Evolutionary conservation across 2,888 invertebrate species (phyloP).

Genomic region (Limnephilus marmoratus): DNA sequence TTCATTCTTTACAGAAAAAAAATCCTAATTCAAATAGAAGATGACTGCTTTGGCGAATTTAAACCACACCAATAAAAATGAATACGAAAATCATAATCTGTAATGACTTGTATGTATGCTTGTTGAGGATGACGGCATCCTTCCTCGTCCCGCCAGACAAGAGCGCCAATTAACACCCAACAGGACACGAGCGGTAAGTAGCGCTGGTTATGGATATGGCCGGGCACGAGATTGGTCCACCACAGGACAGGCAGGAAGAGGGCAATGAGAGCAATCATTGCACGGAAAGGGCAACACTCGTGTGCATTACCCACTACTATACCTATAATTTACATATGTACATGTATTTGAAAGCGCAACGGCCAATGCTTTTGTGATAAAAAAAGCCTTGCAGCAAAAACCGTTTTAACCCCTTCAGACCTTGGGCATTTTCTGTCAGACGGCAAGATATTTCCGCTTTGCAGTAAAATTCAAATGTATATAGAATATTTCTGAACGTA

Average conservation of each 20-base stretch:
- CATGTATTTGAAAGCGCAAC: not conserved
- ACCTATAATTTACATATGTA: not conserved
- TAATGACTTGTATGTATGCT: not conserved
- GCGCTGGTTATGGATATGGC: slow-evolving; percentile 31
- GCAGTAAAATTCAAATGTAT: too few species aligned
- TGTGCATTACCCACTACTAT: not conserved
- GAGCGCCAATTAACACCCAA: slow-evolving; percentile 39
- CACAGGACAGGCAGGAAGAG: slow-evolving; percentile 28
- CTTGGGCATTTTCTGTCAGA: too few species aligned
- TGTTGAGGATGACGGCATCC: slow-evolving; percentile 25
- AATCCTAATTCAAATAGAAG: too few species aligned
- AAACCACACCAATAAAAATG: not conserved
- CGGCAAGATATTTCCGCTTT: too few species aligned
- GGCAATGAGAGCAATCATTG: slow-evolving; percentile 45
- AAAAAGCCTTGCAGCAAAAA: not conserved
- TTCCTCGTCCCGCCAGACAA: not conserved
- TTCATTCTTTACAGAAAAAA: too few species aligned
- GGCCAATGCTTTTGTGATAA: too few species aligned
- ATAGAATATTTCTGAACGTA: too few species aligned
- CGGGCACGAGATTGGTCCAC: not conserved
- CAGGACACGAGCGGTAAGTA: slow-evolving; percentile 31
- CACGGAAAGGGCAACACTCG: slow-evolving; percentile 45
- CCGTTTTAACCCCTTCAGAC: too few species aligned
- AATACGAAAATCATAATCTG: not conserved
- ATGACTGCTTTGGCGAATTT: not conserved